A percentile compares a stretch with the other conserved stretches of the same genome.
Conservation (phyloP, 2,888 invertebrate species). For the Eilema depressum region DNA sequence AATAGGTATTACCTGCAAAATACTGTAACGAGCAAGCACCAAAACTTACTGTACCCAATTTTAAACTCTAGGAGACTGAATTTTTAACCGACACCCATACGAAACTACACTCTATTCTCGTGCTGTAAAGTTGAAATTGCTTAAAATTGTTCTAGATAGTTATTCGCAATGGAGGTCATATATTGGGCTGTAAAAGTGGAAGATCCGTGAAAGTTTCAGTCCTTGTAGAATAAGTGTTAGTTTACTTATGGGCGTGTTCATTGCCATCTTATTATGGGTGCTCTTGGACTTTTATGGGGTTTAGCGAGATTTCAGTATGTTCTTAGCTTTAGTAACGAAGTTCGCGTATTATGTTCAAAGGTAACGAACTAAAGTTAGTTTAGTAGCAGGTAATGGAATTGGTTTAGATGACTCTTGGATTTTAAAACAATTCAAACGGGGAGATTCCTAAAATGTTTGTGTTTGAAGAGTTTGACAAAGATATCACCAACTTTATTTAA, state of each 20-base stretch:
- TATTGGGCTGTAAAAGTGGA: conserved; percentile 51
- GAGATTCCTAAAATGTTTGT: too few relatives aligned
- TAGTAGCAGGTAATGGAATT: not conserved
- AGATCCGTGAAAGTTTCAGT: conserved; percentile 50
- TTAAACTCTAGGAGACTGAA: conserved; percentile 58
- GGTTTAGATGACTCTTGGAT: not conserved
- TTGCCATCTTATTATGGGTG: conserved; percentile 12
- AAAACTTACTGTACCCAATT: conserved; percentile 73
- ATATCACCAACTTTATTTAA: too few relatives aligned
- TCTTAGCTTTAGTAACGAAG: not conserved
- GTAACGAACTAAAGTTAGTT: not conserved
- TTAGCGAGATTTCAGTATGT: conserved; percentile 8
- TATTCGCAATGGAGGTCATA: conserved; percentile 45
- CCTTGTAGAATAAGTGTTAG: conserved; percentile 34
- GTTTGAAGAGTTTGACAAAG: too few relatives aligned
- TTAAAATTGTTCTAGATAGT: conserved; percentile 20
- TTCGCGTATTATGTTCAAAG: not conserved
- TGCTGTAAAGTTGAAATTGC: not conserved
- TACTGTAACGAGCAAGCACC: conserved; percentile 52
- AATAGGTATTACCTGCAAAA: conserved; percentile 48
- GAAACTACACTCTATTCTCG: conserved; percentile 7
- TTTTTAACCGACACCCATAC: not conserved
- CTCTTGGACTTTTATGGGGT: conserved; percentile 17
- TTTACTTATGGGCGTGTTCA: conserved; percentile 30
- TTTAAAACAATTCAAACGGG: not conserved